Evolutionary conservation across 2,113 vertebrate species (phyloP), one percentile per base, ranked within the genome.

Genomic region (Phylloscopus trochiloides): DNA sequence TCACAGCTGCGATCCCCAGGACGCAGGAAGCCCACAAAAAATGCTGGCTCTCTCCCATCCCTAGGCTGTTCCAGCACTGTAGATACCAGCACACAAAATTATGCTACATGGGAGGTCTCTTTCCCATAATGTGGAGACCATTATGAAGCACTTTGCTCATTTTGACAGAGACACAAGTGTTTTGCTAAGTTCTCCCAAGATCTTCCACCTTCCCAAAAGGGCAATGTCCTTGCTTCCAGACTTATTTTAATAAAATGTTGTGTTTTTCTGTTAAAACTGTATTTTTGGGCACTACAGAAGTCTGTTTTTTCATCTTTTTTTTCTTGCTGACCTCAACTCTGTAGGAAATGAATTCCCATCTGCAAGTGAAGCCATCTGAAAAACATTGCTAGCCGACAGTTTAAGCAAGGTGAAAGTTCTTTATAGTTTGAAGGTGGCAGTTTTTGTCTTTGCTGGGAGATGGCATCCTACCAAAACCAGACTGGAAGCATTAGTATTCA

Each of bases 41-140:
- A 82, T 75, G 26, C 68, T 92, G 79, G 78, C 13, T 0, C 26
- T 73, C 63, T 78, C 91, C 74, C 75, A 87, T 59, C 70, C 50
- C 54, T 50, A 19, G n/a, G 38, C 84, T 76, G n/a, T 94, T 95
- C 79, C 84, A 79, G 86, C 34, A 18, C 67, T 93, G 80, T 54
- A 89, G 83, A 93, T 78, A 80, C 43, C 70, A 72, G 76, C 17
- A 88, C 88, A 94, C 47, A 91, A 94, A 93, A 82, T 32, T 47
- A 63, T 73, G 74, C 58, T 31, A 16, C 1, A 26, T 92, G 90
- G 93, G 89, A 94, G 85, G 83, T 94, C 79, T 93, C 48, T 94
- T 97, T 86, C 59, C 78, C 81, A 29, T 90, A 67, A 88, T 38
- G 52, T 90, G 50, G 68, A 93, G 45, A 74, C 51, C 22, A 29